These are phyloP conservation scores for Melanotaenia maccullochi DNA, from an alignment of 2,797 vertebrate genomes.

Conservation along the genomic window DNA sequence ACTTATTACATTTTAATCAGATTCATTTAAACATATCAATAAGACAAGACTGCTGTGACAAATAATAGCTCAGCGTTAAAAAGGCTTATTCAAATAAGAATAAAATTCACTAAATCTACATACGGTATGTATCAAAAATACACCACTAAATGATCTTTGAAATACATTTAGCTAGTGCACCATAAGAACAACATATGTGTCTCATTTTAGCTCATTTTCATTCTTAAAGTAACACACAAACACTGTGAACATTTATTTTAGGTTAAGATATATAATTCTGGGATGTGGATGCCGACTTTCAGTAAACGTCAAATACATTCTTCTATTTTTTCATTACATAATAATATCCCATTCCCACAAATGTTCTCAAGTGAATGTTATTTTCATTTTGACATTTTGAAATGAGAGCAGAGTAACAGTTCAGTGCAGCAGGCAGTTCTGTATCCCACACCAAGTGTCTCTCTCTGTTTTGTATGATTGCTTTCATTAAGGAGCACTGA, in stretches of 20 bases:
- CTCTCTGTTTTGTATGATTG: constrained; percentile 56
- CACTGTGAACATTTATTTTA: neutral
- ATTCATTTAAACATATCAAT: neutral
- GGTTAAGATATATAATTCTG: neutral
- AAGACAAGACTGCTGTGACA: constrained; percentile 1
- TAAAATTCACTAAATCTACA: neutral
- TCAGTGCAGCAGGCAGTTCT: constrained; percentile 32
- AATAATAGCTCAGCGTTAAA: neutral
- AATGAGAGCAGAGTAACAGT: constrained; percentile 13
- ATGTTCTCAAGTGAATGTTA: neutral
- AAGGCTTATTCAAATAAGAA: neutral
- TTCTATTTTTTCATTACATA: neutral
- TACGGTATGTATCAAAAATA: neutral
- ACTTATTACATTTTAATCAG: neutral
- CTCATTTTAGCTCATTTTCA: constrained; percentile 5
- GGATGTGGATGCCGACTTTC: neutral
- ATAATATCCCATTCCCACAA: neutral
- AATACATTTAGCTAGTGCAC: neutral
- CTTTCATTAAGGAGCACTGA: constrained; percentile 62
- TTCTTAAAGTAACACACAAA: constrained; percentile 3
- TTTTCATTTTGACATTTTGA: neutral
- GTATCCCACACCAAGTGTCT: constrained; percentile 32
- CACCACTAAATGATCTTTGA: neutral
- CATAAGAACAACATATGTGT: neutral
- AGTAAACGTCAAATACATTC: neutral